A percentile compares a stretch with the other conserved stretches of the same genome.
Conservation (phyloP, 2,888 invertebrate species). For the Dasysyrphus albostriatus region DNA sequence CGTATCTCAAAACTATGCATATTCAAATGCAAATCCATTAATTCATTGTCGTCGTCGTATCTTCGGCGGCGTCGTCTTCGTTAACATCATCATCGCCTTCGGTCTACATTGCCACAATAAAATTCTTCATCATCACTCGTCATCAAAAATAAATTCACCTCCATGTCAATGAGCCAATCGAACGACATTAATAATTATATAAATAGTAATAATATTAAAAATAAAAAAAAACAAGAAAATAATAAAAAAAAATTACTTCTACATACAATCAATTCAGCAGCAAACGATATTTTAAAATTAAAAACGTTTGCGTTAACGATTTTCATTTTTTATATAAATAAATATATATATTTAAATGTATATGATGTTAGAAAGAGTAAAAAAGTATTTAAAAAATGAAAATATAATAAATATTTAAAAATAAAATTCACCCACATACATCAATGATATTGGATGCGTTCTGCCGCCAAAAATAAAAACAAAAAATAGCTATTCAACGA, state of each 20-base stretch:
- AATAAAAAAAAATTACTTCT: slow-evolving; percentile 59
- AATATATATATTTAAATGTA: slow-evolving; percentile 72
- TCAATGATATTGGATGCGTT: slow-evolving; percentile 60
- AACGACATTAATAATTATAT: slow-evolving; percentile 74
- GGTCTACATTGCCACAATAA: slow-evolving; percentile 60
- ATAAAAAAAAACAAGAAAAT: slow-evolving; percentile 53
- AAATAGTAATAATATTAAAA: slow-evolving; percentile 71
- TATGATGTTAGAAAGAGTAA: slow-evolving; percentile 70
- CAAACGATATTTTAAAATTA: slow-evolving; percentile 66
- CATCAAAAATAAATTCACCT: slow-evolving; percentile 51
- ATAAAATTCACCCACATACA: slow-evolving; percentile 68
- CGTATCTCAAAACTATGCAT: slow-evolving; percentile 63
- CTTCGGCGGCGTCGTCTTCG: slow-evolving; percentile 39
- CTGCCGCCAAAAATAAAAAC: slow-evolving; percentile 12
- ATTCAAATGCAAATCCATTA: slow-evolving; percentile 63
- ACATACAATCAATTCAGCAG: slow-evolving; percentile 75
- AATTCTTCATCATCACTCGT: slow-evolving; percentile 45
- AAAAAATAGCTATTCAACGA: slow-evolving; percentile 28
- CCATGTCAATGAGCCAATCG: slow-evolving; percentile 75
- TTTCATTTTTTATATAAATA: slow-evolving; percentile 75
- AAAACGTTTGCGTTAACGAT: slow-evolving; percentile 73
- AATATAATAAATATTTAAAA: slow-evolving; percentile 76
- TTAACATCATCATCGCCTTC: slow-evolving; percentile 68
- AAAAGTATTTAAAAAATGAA: slow-evolving; percentile 71
- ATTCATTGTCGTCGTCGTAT: slow-evolving; percentile 42